These are phyloP conservation scores for Oxygymnocypris stewartii DNA, from an alignment of 2,113 vertebrate species.

Conservation along the genomic window DNA sequence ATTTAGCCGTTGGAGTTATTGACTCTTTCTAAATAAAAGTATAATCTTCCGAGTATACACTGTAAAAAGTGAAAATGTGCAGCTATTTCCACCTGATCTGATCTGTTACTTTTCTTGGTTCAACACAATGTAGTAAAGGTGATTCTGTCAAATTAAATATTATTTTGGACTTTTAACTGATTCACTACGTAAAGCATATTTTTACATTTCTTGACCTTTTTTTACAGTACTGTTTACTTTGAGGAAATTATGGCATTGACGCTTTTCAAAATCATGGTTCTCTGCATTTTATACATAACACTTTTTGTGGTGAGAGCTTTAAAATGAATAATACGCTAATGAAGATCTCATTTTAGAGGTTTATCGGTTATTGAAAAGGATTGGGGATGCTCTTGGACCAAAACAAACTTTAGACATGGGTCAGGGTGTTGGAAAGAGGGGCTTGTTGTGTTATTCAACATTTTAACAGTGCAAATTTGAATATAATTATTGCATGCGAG, in stretches of 20 bases:
- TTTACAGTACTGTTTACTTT: background rate
- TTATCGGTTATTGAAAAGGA: background rate
- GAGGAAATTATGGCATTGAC: background rate
- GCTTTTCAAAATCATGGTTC: background rate
- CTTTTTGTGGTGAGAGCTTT: background rate
- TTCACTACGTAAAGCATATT: background rate
- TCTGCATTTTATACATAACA: background rate
- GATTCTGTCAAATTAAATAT: constrained; percentile 57
- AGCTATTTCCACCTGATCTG: background rate
- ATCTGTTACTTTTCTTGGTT: background rate
- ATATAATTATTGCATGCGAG: background rate
- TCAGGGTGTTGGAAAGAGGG: background rate
- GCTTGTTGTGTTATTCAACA: background rate
- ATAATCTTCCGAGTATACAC: constrained; percentile 17
- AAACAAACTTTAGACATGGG: background rate
- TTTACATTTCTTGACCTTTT: background rate
- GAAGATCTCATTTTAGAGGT: background rate
- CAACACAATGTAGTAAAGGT: background rate
- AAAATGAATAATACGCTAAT: background rate
- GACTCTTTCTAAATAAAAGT: constrained; percentile 50
- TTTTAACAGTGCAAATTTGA: background rate
- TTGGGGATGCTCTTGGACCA: background rate
- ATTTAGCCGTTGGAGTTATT: constrained; percentile 51
- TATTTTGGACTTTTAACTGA: background rate
- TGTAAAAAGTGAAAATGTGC: background rate